Evolutionary conservation across 1,140 invertebrate species (phyloP).

Genomic region (Dufourea novaeangliae): DNA sequence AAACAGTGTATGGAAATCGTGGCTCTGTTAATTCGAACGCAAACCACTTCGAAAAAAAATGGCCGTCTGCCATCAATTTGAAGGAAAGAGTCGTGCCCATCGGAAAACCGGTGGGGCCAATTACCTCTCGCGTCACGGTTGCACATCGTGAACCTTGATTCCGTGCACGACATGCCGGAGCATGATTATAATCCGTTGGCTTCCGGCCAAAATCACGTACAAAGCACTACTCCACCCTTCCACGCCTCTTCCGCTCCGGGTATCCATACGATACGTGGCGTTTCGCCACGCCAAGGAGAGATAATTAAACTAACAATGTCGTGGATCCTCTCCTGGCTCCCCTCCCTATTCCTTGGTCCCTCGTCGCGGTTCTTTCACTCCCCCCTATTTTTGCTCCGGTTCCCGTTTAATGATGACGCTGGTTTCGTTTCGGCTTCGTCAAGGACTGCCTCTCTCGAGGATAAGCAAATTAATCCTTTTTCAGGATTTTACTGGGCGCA

Average conservation of each 20-base stretch:
- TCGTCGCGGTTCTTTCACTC: too few species aligned
- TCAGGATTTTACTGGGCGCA: too few species aligned
- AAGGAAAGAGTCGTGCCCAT: background rate
- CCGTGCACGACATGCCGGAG: constrained; percentile 39
- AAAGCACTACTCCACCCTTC: background rate
- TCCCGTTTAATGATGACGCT: constrained; percentile 49
- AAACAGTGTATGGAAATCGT: too few species aligned
- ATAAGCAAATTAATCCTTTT: constrained; percentile 49
- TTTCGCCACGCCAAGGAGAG: constrained; percentile 49
- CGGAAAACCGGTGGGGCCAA: constrained; percentile 14
- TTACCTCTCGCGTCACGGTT: constrained; percentile 31
- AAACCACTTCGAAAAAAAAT: background rate
- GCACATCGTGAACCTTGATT: constrained; percentile 36
- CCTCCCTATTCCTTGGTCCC: background rate
- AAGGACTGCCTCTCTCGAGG: constrained; percentile 15
- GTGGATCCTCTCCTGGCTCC: background rate
- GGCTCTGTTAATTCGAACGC: constrained; percentile 6
- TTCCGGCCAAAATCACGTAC: constrained; percentile 54
- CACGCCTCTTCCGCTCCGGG: background rate
- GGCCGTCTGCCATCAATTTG: background rate
- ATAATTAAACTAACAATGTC: constrained; percentile 69
- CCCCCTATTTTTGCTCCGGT: background rate
- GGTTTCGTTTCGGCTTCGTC: constrained; percentile 25
- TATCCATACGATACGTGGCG: constrained; percentile 31
- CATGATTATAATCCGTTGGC: constrained; percentile 60